phyloP scores from a whole-genome alignment of 1,140 invertebrate species.

The Gryllus bimaculatus region DNA sequence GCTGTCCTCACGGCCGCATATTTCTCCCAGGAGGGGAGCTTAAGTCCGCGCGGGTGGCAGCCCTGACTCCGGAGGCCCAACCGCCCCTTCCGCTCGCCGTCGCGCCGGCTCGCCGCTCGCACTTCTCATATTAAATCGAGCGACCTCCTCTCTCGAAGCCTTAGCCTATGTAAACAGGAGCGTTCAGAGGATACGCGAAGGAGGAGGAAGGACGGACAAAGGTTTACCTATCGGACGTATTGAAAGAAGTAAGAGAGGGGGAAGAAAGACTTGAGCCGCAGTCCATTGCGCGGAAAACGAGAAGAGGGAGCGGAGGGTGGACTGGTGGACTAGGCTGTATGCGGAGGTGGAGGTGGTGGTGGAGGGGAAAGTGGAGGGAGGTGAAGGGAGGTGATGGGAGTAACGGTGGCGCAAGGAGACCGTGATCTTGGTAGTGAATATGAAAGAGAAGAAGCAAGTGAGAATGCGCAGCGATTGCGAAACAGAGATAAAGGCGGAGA shows the following conservation, averaged over 20 bases:
- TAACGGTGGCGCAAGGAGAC: background rate
- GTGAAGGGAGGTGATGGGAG: no score
- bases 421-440: no score
- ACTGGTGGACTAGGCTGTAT: background rate
- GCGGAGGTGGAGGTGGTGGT: background rate
- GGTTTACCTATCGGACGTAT: background rate
- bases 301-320: no score
- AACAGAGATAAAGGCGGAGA: no score
- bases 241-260: background rate
- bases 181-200: background rate
- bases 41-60: background rate
- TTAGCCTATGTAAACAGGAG: background rate
- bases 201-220: background rate
- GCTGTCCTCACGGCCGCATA: no score
- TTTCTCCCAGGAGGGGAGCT: background rate
- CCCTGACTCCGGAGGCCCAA: background rate
- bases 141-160: background rate
- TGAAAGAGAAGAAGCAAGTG: no score
- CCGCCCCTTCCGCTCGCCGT: no score
- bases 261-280: background rate
- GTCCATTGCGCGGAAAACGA: background rate
- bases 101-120: no score
- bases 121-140: constrained; percentile 5
- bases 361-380: background rate
- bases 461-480: no score